Percentiles rank a stretch among this genome's conserved stretches.
Conservation (phyloP, 2,797 vertebrate genomes). For the Picus viridis region DNA sequence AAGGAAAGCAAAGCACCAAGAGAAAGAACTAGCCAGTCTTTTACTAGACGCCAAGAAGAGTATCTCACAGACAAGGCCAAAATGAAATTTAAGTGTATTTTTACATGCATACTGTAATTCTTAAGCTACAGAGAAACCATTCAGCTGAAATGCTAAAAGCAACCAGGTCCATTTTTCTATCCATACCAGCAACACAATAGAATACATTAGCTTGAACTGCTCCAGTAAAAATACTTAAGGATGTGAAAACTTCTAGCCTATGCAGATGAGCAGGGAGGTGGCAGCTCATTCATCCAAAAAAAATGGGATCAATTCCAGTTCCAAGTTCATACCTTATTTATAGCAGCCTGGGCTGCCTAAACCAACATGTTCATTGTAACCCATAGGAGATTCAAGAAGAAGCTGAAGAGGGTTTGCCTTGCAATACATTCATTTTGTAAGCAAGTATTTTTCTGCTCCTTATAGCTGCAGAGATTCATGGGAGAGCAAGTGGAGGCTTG, state of each 20-base stretch:
- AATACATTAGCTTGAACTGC: not conserved
- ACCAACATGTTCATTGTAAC: not conserved
- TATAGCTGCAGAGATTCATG: no score
- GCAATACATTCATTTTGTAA: not conserved
- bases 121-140: not conserved
- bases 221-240: not conserved
- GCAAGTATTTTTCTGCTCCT: not conserved
- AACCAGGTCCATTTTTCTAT: not conserved
- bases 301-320: constrained; percentile 23
- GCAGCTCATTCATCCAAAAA: constrained; percentile 20
- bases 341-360: not conserved
- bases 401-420: no score
- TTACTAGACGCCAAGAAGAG: not conserved
- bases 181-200: not conserved
- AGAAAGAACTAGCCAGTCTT: not conserved
- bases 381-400: not conserved
- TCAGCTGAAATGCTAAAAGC: not conserved
- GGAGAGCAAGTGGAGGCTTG: no score
- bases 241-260: not conserved
- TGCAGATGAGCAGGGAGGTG: not conserved
- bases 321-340: constrained; percentile 43
- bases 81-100: not conserved
- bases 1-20: not conserved
- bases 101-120: not conserved
- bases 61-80: not conserved